Evolutionary conservation across 2,888 invertebrate species (phyloP).

Genomic region (Torymus auratus): DNA sequence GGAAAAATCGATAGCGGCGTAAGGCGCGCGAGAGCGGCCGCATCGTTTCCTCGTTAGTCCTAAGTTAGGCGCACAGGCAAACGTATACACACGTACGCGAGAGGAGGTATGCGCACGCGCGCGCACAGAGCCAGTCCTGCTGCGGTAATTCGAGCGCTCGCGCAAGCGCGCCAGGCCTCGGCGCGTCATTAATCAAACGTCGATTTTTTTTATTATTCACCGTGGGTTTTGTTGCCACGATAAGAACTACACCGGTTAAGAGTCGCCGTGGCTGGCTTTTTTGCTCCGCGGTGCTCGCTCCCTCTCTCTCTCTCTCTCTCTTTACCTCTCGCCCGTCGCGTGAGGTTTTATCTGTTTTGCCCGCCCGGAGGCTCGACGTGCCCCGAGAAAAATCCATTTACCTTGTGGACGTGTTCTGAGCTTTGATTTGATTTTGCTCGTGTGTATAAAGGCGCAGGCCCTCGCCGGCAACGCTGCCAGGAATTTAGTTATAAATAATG

Average conservation of each 20-base stretch:
- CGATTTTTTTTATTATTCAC: constrained; percentile 36
- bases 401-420: constrained; percentile 47
- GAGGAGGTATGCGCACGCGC: constrained; percentile 2
- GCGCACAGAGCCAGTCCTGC: neutral
- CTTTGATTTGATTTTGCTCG: constrained; percentile 43
- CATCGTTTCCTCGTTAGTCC: constrained; percentile 55
- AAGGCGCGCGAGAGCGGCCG: constrained; percentile 35
- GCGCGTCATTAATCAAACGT: constrained; percentile 55
- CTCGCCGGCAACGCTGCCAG: neutral
- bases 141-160: constrained; percentile 41
- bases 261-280: constrained; percentile 18
- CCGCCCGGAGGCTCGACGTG: constrained; percentile 37
- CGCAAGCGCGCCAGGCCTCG: constrained; percentile 5
- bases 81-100: no score
- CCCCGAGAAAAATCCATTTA: constrained; percentile 51
- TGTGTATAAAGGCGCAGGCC: neutral
- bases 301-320: constrained; percentile 19
- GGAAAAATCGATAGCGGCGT: constrained; percentile 64
- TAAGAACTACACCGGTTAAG: constrained; percentile 56
- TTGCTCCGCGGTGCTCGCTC: neutral
- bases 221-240: constrained; percentile 53
- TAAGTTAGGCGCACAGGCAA: constrained; percentile 17
- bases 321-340: constrained; percentile 39
- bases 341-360: constrained; percentile 52
- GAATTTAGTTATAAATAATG: constrained; percentile 39